phyloP scores from a whole-genome alignment of 2,113 vertebrate genomes.

The Pungitius pungitius region DNA sequence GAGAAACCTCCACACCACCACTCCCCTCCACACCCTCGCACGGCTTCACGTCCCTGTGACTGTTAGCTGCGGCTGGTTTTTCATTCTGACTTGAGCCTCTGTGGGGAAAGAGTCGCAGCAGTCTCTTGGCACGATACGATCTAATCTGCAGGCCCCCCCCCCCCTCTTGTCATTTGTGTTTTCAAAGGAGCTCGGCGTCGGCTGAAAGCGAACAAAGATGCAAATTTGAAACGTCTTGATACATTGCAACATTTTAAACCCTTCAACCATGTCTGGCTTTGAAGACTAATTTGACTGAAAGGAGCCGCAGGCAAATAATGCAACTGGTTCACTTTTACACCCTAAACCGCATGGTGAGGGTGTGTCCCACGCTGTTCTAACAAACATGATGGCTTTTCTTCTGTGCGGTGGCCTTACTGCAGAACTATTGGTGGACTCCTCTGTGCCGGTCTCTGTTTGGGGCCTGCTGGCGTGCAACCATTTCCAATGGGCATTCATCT shows the following conservation, averaged over 20 bases:
- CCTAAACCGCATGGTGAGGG: slow-evolving; percentile 5
- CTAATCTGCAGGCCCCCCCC: not conserved
- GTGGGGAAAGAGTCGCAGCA: slow-evolving; percentile 23
- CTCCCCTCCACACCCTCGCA: slow-evolving; percentile 62
- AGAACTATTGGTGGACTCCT: not conserved
- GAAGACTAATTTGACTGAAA: slow-evolving; percentile 19
- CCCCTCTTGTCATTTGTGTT: not conserved
- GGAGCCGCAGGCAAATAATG: slow-evolving; percentile 23
- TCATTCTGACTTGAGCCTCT: slow-evolving; percentile 3
- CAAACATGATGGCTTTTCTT: not conserved
- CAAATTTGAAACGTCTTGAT: slow-evolving; percentile 14
- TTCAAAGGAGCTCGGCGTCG: not conserved
- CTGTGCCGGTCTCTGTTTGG: no score
- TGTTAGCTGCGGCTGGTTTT: slow-evolving; percentile 8
- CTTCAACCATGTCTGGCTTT: slow-evolving; percentile 24
- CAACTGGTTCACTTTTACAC: slow-evolving; percentile 19
- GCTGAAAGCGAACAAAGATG: not conserved
- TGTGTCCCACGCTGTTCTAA: not conserved
- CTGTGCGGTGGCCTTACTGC: not conserved
- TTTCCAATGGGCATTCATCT: no score
- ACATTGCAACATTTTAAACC: slow-evolving; percentile 12
- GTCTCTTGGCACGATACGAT: not conserved
- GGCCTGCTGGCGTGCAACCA: no score
- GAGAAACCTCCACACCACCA: slow-evolving; percentile 46
- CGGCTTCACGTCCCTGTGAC: slow-evolving; percentile 49